phyloP scores from a whole-genome alignment of 2,113 vertebrate genomes.

The Chionomys nivalis region DNA sequence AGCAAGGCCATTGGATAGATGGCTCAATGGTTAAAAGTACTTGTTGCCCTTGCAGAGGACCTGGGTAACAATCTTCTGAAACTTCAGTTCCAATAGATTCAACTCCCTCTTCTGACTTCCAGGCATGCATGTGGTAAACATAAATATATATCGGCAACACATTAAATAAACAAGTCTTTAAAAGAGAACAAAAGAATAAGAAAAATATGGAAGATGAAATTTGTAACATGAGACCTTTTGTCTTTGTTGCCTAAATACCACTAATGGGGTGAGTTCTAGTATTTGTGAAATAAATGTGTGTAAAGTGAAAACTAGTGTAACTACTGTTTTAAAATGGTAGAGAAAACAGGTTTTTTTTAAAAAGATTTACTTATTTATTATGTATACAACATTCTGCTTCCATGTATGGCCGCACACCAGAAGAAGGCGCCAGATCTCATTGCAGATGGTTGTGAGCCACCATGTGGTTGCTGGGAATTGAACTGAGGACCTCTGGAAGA shows the following conservation, averaged over 20 bases:
- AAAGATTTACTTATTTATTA: too few species aligned
- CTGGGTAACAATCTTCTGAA: not conserved
- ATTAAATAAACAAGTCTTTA: not conserved
- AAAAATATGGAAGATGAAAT: not conserved
- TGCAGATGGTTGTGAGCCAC: too few species aligned
- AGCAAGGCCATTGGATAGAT: not conserved
- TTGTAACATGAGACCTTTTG: not conserved
- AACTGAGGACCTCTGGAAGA: too few species aligned
- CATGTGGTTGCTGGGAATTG: too few species aligned
- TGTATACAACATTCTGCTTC: too few species aligned
- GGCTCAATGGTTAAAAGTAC: not conserved
- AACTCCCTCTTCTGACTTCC: not conserved
- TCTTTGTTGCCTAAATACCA: not conserved
- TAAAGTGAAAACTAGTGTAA: not conserved
- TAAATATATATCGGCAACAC: not conserved
- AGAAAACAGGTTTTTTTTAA: not conserved
- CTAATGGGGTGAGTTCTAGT: not conserved
- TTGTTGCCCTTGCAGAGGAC: not conserved
- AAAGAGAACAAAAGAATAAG: not conserved
- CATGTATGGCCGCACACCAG: too few species aligned
- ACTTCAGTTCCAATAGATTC: not conserved
- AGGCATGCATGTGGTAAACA: not conserved
- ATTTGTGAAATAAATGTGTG: not conserved
- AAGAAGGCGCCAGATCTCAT: too few species aligned
- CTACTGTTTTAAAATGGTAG: not conserved